A percentile compares a stretch with the other conserved stretches of the same genome.
These are phyloP conservation scores for Thysanoteuthis rhombus DNA, from an alignment of 2,888 invertebrate species.

Conservation along the genomic window DNA sequence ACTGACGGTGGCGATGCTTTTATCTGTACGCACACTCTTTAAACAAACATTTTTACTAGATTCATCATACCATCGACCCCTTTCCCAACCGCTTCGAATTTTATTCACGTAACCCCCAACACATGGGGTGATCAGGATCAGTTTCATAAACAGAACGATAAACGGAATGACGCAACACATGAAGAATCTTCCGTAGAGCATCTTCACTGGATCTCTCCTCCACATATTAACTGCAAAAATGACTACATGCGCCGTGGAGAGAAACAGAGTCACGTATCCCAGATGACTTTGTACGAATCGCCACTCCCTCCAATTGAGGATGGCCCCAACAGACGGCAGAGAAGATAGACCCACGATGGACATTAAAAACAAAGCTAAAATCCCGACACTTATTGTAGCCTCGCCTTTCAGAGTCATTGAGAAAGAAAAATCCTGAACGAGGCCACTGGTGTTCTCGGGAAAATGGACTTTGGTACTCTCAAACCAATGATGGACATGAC, in stretches of 20 bases:
- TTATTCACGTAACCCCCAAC: slow-evolving; percentile 43
- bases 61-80: slow-evolving; percentile 20
- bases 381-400: slow-evolving; percentile 39
- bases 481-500: background rate
- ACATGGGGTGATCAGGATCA: slow-evolving; percentile 49
- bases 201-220: slow-evolving; percentile 23
- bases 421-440: background rate
- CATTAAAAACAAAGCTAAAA: slow-evolving; percentile 50
- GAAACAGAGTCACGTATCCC: slow-evolving; percentile 49
- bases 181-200: slow-evolving; percentile 39
- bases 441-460: background rate
- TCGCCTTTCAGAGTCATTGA: background rate
- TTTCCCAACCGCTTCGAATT: slow-evolving; percentile 56
- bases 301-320: slow-evolving; percentile 61
- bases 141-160: slow-evolving; percentile 45
- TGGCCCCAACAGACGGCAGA: slow-evolving; percentile 52
- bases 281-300: slow-evolving; percentile 56
- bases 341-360: slow-evolving; percentile 51
- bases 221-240: slow-evolving; percentile 54
- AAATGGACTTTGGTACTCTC: background rate
- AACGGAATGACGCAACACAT: slow-evolving; percentile 50
- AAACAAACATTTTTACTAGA: background rate
- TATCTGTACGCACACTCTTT: background rate
- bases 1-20: background rate
- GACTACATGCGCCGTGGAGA: slow-evolving; percentile 50